Conservation (phyloP, 2,113 vertebrate genomes). For the Pholis gunnellus region DNA sequence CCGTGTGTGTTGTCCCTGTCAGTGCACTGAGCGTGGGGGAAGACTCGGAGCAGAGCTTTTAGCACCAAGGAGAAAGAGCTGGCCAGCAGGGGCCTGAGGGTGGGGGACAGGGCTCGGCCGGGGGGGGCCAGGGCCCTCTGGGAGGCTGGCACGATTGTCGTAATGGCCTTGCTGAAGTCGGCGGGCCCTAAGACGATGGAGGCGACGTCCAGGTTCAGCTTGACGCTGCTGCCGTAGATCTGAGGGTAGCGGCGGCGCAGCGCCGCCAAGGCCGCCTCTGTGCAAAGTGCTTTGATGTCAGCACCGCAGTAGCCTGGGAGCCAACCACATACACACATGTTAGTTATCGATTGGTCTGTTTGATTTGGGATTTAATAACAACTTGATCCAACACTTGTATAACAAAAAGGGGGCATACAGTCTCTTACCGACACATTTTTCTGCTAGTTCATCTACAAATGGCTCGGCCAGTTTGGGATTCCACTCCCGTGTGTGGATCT, state of each 20-base stretch:
- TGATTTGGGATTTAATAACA: neutral
- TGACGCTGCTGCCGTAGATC: conserved; percentile 97
- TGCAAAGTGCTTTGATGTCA: conserved; percentile 99
- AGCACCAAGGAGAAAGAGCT: conserved; percentile 85
- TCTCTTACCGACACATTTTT: conserved; percentile 98
- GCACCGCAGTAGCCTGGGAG: conserved; percentile 96
- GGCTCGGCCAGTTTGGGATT: conserved; percentile 93
- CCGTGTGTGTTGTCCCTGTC: conserved; percentile 91
- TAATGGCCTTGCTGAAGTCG: conserved; percentile 96
- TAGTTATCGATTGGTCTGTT: neutral
- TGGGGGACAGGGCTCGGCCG: conserved; percentile 91
- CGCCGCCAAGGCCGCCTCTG: conserved; percentile 95
- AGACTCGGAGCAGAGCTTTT: conserved; percentile 89
- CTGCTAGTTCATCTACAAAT: conserved; percentile 96
- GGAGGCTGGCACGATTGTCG: conserved; percentile 95
- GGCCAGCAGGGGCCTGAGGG: conserved; percentile 91
- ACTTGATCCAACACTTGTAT: neutral
- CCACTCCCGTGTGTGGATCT: conserved; percentile 99
- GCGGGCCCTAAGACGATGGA: conserved; percentile 93
- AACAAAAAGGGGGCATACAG: neutral
- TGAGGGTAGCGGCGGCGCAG: conserved; percentile 96
- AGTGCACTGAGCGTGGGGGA: conserved; percentile 92
- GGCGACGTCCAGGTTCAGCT: conserved; percentile 93
- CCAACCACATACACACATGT: neutral
- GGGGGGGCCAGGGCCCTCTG: conserved; percentile 93